phyloP scores from a whole-genome alignment of 2,113 vertebrate species.

The Atherinomorus stipes region DNA sequence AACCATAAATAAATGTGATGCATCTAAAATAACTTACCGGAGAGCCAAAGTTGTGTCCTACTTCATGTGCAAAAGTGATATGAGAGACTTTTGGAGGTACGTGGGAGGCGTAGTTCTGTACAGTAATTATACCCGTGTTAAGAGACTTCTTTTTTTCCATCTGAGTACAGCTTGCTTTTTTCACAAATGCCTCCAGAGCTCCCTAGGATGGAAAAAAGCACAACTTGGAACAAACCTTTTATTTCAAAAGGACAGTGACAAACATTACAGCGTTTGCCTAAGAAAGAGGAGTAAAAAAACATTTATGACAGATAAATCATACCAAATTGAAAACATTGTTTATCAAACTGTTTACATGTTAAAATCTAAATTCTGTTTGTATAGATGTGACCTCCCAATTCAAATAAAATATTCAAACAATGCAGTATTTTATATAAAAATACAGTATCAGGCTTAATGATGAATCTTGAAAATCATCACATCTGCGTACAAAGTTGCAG shows the following conservation, averaged over 20 bases:
- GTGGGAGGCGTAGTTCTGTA: slow-evolving; percentile 98
- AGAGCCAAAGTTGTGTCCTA: slow-evolving; percentile 99
- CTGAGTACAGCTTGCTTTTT: slow-evolving; percentile 97
- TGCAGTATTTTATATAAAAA: too few relatives aligned
- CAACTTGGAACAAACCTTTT: slow-evolving; percentile 9
- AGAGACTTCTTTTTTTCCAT: slow-evolving; percentile 99
- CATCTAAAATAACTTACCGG: slow-evolving; percentile 88
- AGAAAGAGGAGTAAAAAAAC: slow-evolving; percentile 2
- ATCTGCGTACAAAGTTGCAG: slow-evolving; percentile 20
- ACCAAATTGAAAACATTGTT: slow-evolving; percentile 8
- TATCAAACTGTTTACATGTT: slow-evolving; percentile 5
- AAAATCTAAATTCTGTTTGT: background rate
- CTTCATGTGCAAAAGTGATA: slow-evolving; percentile 98
- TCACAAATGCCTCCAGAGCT: slow-evolving; percentile 99
- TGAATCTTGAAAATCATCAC: background rate
- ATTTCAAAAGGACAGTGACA: background rate
- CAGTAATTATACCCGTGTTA: slow-evolving; percentile 99
- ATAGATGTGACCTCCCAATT: too few relatives aligned
- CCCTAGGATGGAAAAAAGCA: slow-evolving; percentile 81
- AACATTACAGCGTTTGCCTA: background rate
- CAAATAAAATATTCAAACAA: too few relatives aligned
- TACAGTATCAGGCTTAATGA: too few relatives aligned
- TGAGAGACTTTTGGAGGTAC: slow-evolving; percentile 99
- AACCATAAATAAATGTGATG: slow-evolving; percentile 10
- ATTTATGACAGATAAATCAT: background rate